Conservation (phyloP, 2,888 invertebrate genomes). For the Philhelius pedissequus region DNA sequence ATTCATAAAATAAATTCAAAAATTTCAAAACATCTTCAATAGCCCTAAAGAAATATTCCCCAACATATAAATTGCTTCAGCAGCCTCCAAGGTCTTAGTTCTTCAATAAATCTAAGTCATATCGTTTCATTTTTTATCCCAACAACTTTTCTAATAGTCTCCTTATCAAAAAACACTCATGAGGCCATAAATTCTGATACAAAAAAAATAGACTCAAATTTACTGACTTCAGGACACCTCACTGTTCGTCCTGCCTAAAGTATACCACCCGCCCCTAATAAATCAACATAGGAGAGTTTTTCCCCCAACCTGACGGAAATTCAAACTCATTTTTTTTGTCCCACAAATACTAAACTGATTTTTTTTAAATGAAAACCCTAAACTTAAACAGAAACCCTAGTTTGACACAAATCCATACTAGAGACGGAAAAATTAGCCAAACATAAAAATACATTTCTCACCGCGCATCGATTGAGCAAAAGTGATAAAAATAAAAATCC, state of each 20-base stretch:
- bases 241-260: not conserved
- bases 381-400: constrained; percentile 19
- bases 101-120: constrained; percentile 18
- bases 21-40: not conserved
- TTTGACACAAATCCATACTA: constrained; percentile 50
- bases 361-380: constrained; percentile 8
- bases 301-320: constrained; percentile 4
- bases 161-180: constrained; percentile 35
- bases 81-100: constrained; percentile 4
- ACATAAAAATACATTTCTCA: not conserved
- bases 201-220: constrained; percentile 29
- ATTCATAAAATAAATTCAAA: not conserved
- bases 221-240: constrained; percentile 30
- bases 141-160: constrained; percentile 16
- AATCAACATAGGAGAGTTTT: constrained; percentile 44
- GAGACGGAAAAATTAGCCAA: constrained; percentile 26
- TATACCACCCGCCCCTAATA: constrained; percentile 23
- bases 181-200: constrained; percentile 40
- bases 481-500: constrained; percentile 65
- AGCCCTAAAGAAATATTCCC: not conserved
- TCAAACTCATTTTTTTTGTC: not conserved
- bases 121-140: not conserved
- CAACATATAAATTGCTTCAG: not conserved
- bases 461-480: not conserved
- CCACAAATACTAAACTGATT: not conserved